These are phyloP conservation scores for Terrapene triunguis DNA, from an alignment of 2,113 vertebrate species.

Conservation along the genomic window DNA sequence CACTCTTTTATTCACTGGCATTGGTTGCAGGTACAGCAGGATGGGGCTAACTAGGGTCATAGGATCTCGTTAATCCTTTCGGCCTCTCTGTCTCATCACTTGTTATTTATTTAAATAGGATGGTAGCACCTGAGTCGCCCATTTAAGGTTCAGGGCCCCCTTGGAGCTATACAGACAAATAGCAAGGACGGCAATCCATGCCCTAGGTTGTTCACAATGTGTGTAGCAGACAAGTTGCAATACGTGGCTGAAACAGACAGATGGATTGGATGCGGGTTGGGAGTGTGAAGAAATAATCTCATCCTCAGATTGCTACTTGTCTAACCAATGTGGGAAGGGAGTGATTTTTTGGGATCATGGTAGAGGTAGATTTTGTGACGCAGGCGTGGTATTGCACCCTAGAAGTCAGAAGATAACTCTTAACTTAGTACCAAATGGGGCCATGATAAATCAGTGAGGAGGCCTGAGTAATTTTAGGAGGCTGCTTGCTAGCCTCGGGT, in stretches of 20 bases:
- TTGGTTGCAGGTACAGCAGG: too few relatives aligned
- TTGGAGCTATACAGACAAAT: too few relatives aligned
- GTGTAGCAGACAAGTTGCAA: neutral
- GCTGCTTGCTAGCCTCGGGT: neutral
- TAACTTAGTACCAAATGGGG: neutral
- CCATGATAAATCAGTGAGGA: neutral
- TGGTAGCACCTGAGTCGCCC: too few relatives aligned
- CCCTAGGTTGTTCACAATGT: neutral
- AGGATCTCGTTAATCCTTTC: too few relatives aligned
- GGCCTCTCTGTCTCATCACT: too few relatives aligned
- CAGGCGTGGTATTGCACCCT: neutral
- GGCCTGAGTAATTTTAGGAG: neutral
- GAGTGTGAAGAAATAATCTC: neutral
- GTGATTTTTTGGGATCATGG: neutral
- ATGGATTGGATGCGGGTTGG: rapidly evolving
- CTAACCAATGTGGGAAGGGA: neutral
- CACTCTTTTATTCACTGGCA: too few relatives aligned
- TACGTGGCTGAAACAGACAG: neutral
- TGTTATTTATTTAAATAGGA: too few relatives aligned
- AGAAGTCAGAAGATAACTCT: neutral
- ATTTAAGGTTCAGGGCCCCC: too few relatives aligned
- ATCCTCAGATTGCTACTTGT: neutral
- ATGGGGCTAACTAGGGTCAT: too few relatives aligned
- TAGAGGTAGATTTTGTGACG: neutral
- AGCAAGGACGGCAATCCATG: rapidly evolving